A percentile compares a stretch with the other conserved stretches of the same genome.
These are phyloP conservation scores for Cheilinus undulatus DNA, from an alignment of 2,113 vertebrate genomes.

Conservation along the genomic window DNA sequence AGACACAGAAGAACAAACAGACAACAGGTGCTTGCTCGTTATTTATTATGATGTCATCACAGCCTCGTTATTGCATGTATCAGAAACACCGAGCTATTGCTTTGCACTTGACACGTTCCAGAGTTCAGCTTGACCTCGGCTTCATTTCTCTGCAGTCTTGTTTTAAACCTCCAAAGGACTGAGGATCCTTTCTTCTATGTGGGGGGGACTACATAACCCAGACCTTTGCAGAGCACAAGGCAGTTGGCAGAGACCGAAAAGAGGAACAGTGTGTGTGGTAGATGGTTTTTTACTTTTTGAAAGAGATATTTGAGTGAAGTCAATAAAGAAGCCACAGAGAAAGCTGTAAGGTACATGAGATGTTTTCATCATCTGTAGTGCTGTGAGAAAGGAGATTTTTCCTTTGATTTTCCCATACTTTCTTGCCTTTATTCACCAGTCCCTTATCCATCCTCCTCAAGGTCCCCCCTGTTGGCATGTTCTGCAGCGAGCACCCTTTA, in stretches of 20 bases:
- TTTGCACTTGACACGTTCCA: slow-evolving; percentile 64
- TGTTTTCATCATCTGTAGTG: slow-evolving; percentile 15
- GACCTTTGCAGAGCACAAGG: slow-evolving; percentile 61
- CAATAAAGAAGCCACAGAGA: slow-evolving; percentile 51
- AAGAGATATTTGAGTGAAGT: slow-evolving; percentile 60
- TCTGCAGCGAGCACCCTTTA: slow-evolving; percentile 43
- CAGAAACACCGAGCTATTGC: slow-evolving; percentile 69
- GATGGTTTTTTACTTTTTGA: slow-evolving; percentile 46
- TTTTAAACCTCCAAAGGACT: slow-evolving; percentile 42
- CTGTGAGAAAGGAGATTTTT: background rate
- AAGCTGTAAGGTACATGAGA: slow-evolving; percentile 30
- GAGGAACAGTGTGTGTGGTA: slow-evolving; percentile 48
- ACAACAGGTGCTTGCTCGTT: slow-evolving; percentile 57
- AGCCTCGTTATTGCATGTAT: slow-evolving; percentile 76
- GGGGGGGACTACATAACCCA: slow-evolving; percentile 49
- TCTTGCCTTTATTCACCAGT: slow-evolving; percentile 37
- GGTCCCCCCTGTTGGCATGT: slow-evolving; percentile 37
- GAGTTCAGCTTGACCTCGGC: slow-evolving; percentile 37
- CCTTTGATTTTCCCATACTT: slow-evolving; percentile 30
- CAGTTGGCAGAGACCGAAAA: slow-evolving; percentile 67
- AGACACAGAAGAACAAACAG: slow-evolving; percentile 52
- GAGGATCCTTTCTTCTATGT: slow-evolving; percentile 60
- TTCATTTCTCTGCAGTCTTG: slow-evolving; percentile 38
- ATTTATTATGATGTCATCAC: slow-evolving; percentile 76
- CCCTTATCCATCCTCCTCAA: slow-evolving; percentile 45